These are phyloP conservation scores for Epinotia bilunana DNA, from an alignment of 2,888 invertebrate species.

Conservation along the genomic window DNA sequence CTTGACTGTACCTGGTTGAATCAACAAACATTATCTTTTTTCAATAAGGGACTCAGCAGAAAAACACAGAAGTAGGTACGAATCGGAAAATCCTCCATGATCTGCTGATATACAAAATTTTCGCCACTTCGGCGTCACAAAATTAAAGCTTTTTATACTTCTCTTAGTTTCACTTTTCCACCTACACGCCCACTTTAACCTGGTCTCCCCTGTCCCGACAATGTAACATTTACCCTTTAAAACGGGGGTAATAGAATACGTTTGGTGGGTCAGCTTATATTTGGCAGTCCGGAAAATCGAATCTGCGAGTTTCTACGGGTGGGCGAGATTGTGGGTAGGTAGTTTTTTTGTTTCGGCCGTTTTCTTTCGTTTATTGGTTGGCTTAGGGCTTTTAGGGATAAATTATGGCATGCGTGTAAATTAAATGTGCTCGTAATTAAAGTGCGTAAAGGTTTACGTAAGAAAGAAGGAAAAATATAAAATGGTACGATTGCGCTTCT, in stretches of 20 bases:
- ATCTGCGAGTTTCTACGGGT: slow-evolving; percentile 15
- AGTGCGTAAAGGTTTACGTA: slow-evolving; percentile 2
- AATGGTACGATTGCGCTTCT: too few relatives aligned
- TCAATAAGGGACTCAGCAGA: slow-evolving; percentile 5
- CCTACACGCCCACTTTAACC: slow-evolving; percentile 2
- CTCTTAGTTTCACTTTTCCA: slow-evolving; percentile 32
- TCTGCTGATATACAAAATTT: slow-evolving; percentile 32
- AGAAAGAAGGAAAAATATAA: background rate
- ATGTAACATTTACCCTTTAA: background rate
- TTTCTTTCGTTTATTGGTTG: slow-evolving; percentile 28
- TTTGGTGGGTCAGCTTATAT: background rate
- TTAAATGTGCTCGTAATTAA: slow-evolving; percentile 24
- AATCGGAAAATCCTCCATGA: slow-evolving; percentile 14
- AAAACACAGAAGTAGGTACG: slow-evolving; percentile 4
- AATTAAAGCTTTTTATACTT: slow-evolving; percentile 35
- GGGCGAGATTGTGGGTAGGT: slow-evolving; percentile 29
- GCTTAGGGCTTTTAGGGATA: slow-evolving; percentile 26
- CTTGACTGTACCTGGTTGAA: too few relatives aligned
- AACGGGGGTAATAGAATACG: slow-evolving; percentile 5
- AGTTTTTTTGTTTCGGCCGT: slow-evolving; percentile 28
- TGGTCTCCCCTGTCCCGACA: slow-evolving; percentile 11
- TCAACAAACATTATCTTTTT: background rate
- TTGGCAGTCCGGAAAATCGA: slow-evolving; percentile 9
- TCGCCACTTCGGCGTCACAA: slow-evolving; percentile 27
- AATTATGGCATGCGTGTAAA: slow-evolving; percentile 21